Conservation (phyloP, 1,140 invertebrate species). For the Macrobrachium rosenbergii region DNA sequence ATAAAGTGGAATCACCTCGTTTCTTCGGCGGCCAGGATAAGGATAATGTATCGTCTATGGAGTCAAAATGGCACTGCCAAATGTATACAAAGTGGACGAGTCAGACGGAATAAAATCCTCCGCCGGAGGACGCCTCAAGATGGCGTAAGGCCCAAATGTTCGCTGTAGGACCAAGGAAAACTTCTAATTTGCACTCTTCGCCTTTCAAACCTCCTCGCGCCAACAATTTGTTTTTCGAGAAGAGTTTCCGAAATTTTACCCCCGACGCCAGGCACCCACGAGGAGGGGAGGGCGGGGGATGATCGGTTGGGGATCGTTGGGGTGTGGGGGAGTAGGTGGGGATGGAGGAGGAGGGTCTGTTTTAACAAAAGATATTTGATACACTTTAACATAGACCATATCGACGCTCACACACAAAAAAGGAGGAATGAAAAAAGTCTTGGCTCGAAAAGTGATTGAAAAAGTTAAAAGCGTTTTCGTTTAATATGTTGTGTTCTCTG, state of each 20-base stretch:
- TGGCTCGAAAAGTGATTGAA: too few species aligned
- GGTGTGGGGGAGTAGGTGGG: background rate
- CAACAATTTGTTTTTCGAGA: slow-evolving; percentile 58
- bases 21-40: slow-evolving; percentile 44
- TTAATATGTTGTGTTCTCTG: too few species aligned
- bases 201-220: slow-evolving; percentile 57
- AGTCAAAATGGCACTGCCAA: slow-evolving; percentile 49
- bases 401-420: too few species aligned
- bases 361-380: too few species aligned
- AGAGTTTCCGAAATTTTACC: slow-evolving; percentile 62
- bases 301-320: background rate
- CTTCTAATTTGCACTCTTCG: slow-evolving; percentile 63
- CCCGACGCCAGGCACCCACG: background rate
- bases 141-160: slow-evolving; percentile 9
- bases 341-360: background rate
- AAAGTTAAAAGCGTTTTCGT: too few species aligned
- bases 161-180: slow-evolving; percentile 48
- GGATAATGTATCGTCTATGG: slow-evolving; percentile 58
- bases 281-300: background rate
- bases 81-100: slow-evolving; percentile 37
- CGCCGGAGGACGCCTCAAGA: background rate
- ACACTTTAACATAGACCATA: too few species aligned
- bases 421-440: too few species aligned
- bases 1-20: slow-evolving; percentile 66
- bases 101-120: background rate